These are phyloP conservation scores for Dendrolimus punctatus DNA, from an alignment of 1,140 invertebrate species.

Conservation along the genomic window DNA sequence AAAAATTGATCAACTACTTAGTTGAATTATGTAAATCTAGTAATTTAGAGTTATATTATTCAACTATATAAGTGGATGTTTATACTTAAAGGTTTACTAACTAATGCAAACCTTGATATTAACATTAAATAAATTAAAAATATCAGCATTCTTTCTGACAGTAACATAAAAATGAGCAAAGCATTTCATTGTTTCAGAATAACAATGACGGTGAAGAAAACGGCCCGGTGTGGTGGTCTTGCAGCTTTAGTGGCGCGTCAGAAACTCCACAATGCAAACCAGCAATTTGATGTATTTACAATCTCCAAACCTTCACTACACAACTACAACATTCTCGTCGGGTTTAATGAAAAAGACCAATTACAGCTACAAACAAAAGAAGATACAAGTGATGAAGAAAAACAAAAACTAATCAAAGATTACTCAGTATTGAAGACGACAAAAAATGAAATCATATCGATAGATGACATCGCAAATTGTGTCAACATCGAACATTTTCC, in stretches of 20 bases:
- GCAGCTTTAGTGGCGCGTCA: slow-evolving; percentile 51
- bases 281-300: slow-evolving; percentile 45
- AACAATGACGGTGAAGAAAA: slow-evolving; percentile 61
- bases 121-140: not conserved
- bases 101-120: too few species aligned
- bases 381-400: slow-evolving; percentile 46
- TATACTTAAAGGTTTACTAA: too few species aligned
- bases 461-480: slow-evolving; percentile 66
- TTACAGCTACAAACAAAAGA: slow-evolving; percentile 60
- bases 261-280: slow-evolving; percentile 43
- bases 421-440: slow-evolving; percentile 38
- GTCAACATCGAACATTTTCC: slow-evolving; percentile 61
- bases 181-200: slow-evolving; percentile 41
- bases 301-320: slow-evolving; percentile 32
- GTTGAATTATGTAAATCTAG: too few species aligned
- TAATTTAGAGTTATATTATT: too few species aligned
- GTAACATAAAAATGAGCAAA: not conserved
- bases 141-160: not conserved
- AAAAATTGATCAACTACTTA: too few species aligned
- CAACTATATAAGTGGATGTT: too few species aligned
- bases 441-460: slow-evolving; percentile 59
- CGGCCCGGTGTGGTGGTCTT: slow-evolving; percentile 47
- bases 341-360: slow-evolving; percentile 69
- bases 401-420: slow-evolving; percentile 52
- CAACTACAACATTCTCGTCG: slow-evolving; percentile 50